Percentiles rank a stretch among this genome's conserved stretches.
Evolutionary conservation across 1,140 invertebrate species (phyloP).

Genomic region (Drosophila athabasca): DNA sequence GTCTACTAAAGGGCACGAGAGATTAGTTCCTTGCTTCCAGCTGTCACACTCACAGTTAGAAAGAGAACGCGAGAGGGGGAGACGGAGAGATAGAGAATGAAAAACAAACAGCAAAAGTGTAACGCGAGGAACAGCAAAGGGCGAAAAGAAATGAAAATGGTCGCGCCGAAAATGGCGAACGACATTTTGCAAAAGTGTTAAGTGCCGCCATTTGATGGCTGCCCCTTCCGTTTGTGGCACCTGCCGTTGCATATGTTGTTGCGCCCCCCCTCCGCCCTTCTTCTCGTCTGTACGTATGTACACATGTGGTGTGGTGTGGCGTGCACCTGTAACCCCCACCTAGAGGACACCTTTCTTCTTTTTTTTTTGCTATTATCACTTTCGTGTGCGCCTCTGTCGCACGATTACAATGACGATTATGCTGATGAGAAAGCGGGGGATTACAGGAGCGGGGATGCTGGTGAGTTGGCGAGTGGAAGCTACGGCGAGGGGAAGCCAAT

Average conservation of each 20-base stretch:
- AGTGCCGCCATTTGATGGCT: conserved; percentile 45
- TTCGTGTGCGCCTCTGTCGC: conserved; percentile 9
- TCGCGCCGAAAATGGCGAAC: conserved; percentile 35
- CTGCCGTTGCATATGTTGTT: no score
- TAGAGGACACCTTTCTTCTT: background rate
- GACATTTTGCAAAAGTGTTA: conserved; percentile 55
- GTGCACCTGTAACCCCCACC: background rate
- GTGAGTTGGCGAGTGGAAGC: background rate
- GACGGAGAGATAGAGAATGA: background rate
- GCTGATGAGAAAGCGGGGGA: conserved; percentile 38
- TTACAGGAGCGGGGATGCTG: background rate
- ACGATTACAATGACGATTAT: conserved; percentile 60
- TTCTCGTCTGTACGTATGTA: no score
- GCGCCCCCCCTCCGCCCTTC: no score
- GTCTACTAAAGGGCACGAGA: no score
- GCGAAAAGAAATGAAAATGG: conserved; percentile 31
- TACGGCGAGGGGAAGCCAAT: conserved; percentile 48
- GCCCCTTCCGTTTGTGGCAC: conserved; percentile 2
- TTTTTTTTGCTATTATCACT: conserved; percentile 4
- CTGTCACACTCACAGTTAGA: no score
- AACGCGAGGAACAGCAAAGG: background rate
- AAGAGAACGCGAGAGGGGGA: background rate
- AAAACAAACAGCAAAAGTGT: conserved; percentile 6
- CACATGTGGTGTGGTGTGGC: no score
- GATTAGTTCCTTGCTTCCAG: no score